phyloP scores from a whole-genome alignment of 92 coral and sea anemone species.

The Zoanthus sociatus region DNA sequence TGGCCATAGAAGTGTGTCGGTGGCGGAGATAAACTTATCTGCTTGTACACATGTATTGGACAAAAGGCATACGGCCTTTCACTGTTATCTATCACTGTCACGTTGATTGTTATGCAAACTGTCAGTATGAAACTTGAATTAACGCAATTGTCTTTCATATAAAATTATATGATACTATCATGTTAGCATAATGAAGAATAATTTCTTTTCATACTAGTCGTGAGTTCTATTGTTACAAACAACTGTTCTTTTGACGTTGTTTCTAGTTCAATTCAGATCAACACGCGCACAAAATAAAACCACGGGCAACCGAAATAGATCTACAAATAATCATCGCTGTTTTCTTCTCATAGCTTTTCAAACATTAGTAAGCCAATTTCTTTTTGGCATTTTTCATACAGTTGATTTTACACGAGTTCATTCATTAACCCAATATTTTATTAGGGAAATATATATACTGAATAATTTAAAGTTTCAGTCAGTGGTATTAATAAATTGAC shows the following conservation, averaged over 20 bases:
- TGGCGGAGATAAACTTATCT: background rate
- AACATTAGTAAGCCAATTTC: no score
- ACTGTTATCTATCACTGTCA: background rate
- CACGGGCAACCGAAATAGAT: background rate
- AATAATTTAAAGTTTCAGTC: no score
- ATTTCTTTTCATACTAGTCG: background rate
- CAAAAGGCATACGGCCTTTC: background rate
- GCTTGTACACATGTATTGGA: background rate
- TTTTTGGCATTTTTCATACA: no score
- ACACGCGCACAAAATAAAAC: background rate
- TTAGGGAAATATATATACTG: no score
- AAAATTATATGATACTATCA: background rate
- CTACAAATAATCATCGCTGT: background rate
- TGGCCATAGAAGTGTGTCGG: conserved; percentile 1
- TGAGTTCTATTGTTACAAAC: background rate
- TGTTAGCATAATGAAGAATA: conserved; percentile 5
- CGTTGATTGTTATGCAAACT: conserved; percentile 19
- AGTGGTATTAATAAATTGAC: no score
- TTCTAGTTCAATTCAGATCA: background rate
- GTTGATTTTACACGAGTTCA: no score
- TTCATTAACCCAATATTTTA: no score
- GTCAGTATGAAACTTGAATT: background rate
- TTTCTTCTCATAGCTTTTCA: background rate
- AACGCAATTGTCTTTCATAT: background rate
- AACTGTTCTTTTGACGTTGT: background rate